phyloP scores from a whole-genome alignment of 2,888 invertebrate genomes.

The Apodemia duryi region DNA sequence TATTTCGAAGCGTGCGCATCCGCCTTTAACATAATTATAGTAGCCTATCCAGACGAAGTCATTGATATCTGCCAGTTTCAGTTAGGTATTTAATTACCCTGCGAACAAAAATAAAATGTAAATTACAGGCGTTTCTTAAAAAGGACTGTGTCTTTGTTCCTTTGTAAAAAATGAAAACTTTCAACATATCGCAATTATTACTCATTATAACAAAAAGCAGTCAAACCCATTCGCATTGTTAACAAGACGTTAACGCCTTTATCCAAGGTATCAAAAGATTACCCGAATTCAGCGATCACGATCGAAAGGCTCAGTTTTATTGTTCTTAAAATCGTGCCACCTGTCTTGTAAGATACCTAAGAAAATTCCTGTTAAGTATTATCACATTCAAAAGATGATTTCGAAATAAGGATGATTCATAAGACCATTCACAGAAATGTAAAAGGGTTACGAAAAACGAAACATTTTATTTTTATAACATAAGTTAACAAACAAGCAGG shows the following conservation, averaged over 20 bases:
- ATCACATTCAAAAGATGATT: not conserved
- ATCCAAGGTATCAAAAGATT: not conserved
- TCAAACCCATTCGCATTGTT: not conserved
- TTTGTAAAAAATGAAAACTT: not conserved
- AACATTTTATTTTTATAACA: no score
- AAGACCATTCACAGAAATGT: no score
- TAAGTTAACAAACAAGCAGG: no score
- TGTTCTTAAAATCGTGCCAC: not conserved
- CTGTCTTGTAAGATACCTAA: not conserved
- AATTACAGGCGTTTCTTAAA: not conserved
- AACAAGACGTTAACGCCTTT: not conserved
- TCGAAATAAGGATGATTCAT: not conserved
- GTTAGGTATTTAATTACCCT: not conserved
- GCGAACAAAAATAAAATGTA: not conserved
- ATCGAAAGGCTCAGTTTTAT: not conserved
- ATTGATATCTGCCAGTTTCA: not conserved
- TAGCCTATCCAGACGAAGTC: not conserved
- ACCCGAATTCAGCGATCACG: not conserved
- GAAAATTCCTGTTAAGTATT: not conserved
- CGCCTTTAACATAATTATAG: not conserved
- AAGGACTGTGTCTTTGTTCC: not conserved
- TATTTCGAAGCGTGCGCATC: no score
- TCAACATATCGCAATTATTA: not conserved
- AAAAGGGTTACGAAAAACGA: no score
- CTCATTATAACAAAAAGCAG: not conserved